phyloP scores from a whole-genome alignment of 2,797 vertebrate species.

The Diceros bicornis region DNA sequence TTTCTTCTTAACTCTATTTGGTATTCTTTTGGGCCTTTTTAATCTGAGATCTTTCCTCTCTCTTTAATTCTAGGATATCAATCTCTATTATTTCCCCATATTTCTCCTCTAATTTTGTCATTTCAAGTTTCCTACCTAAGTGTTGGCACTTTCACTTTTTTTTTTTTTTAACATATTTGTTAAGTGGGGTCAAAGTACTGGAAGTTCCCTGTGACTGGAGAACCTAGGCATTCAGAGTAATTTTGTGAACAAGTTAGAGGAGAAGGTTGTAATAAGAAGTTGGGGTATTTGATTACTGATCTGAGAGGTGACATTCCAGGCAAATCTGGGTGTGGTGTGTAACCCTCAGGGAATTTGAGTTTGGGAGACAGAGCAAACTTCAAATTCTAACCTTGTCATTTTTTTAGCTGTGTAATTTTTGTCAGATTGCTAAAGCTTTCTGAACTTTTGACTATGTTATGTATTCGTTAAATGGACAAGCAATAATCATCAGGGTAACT shows the following conservation, averaged over 20 bases:
- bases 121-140: constrained; percentile 3
- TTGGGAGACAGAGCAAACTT: constrained; percentile 33
- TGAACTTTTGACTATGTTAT: neutral
- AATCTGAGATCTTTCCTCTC: neutral
- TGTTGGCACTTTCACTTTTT: neutral
- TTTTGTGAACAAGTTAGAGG: neutral
- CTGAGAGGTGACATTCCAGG: neutral
- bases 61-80: neutral
- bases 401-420: neutral
- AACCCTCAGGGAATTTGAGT: neutral
- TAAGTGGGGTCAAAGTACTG: neutral
- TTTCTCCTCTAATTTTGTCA: neutral
- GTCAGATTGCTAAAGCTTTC: constrained; percentile 18
- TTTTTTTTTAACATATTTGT: neutral
- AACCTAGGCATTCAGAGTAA: neutral
- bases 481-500: neutral
- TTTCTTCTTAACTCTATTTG: neutral
- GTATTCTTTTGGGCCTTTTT: neutral
- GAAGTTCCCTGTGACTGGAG: neutral
- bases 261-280: neutral
- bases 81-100: neutral
- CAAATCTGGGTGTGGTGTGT: neutral
- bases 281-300: neutral
- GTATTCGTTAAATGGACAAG: neutral
- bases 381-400: constrained; percentile 1